phyloP scores from a whole-genome alignment of 2,888 invertebrate species.

The Caenorhabditis sp. region DNA sequence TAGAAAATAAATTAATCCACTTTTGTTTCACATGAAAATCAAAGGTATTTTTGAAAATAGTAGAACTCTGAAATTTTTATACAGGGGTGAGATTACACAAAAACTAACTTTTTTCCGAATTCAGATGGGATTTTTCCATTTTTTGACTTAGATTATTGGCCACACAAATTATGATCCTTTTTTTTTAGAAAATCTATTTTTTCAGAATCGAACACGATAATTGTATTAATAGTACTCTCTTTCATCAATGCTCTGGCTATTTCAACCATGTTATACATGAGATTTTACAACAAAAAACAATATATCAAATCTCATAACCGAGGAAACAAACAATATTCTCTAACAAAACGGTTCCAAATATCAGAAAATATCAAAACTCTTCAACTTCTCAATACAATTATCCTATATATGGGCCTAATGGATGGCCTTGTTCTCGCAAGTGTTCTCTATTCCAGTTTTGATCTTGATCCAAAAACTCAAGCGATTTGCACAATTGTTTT shows the following conservation, averaged over 20 bases:
- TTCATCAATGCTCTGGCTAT: slow-evolving; percentile 12
- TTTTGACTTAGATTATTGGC: too few relatives aligned
- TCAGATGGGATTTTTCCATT: too few relatives aligned
- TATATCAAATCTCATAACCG: slow-evolving; percentile 1
- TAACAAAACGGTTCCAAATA: slow-evolving; percentile 24
- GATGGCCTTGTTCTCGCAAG: slow-evolving; percentile 21
- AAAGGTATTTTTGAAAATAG: too few relatives aligned
- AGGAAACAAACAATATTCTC: slow-evolving; percentile 15
- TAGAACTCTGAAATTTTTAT: too few relatives aligned
- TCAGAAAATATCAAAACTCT: slow-evolving; percentile 25
- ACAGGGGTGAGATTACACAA: too few relatives aligned
- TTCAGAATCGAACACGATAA: neutral
- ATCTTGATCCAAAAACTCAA: slow-evolving; percentile 10
- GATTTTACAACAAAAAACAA: slow-evolving; percentile 5
- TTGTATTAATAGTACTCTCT: slow-evolving; percentile 10
- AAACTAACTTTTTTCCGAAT: too few relatives aligned
- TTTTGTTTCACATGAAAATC: too few relatives aligned
- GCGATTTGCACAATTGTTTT: slow-evolving; percentile 20
- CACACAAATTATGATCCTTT: too few relatives aligned
- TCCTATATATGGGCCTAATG: slow-evolving; percentile 33
- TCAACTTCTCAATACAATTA: slow-evolving; percentile 27
- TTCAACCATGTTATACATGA: slow-evolving; percentile 9
- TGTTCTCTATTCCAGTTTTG: slow-evolving; percentile 22
- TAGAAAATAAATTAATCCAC: too few relatives aligned
- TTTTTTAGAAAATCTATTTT: too few relatives aligned